Evolutionary conservation across 2,888 invertebrate genomes (phyloP), one percentile per base, ranked within the genome.

Genomic region (Oegoconia quadripuncta): DNA sequence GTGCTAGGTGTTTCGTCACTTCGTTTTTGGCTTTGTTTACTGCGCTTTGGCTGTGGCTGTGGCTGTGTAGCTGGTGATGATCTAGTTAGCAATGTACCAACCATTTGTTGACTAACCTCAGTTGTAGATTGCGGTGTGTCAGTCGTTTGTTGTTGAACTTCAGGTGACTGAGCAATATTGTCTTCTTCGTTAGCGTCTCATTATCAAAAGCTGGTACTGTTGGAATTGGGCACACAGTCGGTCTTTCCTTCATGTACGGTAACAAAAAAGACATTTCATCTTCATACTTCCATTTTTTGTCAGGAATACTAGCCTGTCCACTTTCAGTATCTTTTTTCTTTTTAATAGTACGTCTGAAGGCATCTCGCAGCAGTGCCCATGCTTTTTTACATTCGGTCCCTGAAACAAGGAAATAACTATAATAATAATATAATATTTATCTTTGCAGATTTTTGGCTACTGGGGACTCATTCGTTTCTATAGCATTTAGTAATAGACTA

Each of bases 281-380:
- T 39, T 51, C 44, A 38, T 49, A 51, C 42, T 42, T 45, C 51
- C 51, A 51, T 42, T 51, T 46, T 39, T 44, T 50, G 22, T 15
- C 33, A 39, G 31, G 20, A 25, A 16, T 6, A 14, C n/a, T 32
- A 23, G 33, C 26, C 17, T 34, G 34, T n/a, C n/a, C n/a, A 34
- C 34, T 20, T 20, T 20, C 7, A 20, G 20, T 22, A 25, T 22
- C 26, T 36, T 34, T 39, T 11, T 35, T 35, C 15, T 28, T 27
- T 39, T 40, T 47, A 27, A 28, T 37, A 37, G 41, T 46, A 22
- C 42, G 46, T 39, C 44, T 41, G 36, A 44, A 50, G 30, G 44
- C 37, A 36, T 50, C 46, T 27, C 42, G 33, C 34, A 46, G 34
- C 9, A 46, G 32, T 18, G 20, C 13, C 48, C 46, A 50, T 28